Percentiles rank a stretch among this genome's conserved stretches.
Conservation (phyloP, 2,888 invertebrate species). For the Clanis bilineata region DNA sequence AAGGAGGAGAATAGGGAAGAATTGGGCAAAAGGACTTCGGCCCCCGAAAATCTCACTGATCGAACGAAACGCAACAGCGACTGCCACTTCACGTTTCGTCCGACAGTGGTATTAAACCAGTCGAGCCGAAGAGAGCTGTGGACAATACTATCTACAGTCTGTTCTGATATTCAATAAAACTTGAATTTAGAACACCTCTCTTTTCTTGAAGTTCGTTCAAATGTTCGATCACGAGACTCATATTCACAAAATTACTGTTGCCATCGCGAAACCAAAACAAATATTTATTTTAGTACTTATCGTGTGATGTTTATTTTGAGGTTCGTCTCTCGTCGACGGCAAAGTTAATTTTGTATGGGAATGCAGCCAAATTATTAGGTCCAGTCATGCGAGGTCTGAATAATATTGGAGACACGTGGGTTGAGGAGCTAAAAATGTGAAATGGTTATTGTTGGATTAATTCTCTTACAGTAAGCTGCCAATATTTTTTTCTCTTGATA, state of each 20-base stretch:
- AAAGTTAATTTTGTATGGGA: slow-evolving; percentile 25
- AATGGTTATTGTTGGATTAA: not conserved
- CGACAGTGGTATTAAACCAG: no score
- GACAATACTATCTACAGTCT: no score
- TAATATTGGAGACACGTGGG: slow-evolving; percentile 10
- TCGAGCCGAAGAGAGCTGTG: no score
- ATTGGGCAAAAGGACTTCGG: no score
- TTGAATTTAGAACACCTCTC: no score
- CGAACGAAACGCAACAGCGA: no score
- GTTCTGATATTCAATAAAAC: no score
- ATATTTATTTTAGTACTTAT: not conserved
- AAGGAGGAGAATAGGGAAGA: no score
- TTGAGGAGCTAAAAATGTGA: not conserved
- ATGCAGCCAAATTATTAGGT: slow-evolving; percentile 40
- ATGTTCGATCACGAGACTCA: not conserved
- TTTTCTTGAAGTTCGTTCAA: no score
- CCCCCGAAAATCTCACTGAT: no score
- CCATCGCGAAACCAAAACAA: not conserved
- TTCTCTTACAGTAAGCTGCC: not conserved
- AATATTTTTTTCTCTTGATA: no score
- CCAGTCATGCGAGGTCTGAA: slow-evolving; percentile 18
- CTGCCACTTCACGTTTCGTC: no score
- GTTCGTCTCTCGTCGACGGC: slow-evolving; percentile 14
- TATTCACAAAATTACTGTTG: slow-evolving; percentile 1
- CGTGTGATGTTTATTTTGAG: slow-evolving; percentile 6